Evolutionary conservation across 2,888 invertebrate genomes (phyloP).

Genomic region (Megastigmus dorsalis): DNA sequence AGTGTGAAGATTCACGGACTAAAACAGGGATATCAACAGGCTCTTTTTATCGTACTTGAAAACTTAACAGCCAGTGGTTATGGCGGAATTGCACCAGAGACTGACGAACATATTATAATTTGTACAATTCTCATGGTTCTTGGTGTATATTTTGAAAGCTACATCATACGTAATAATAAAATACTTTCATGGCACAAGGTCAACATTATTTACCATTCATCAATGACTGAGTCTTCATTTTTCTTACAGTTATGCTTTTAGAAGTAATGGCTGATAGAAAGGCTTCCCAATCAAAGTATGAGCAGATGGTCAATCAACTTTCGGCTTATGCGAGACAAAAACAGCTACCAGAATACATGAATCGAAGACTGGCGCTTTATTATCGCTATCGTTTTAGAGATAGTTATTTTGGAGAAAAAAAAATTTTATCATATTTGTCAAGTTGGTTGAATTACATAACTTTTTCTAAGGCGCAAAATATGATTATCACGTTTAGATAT

Average conservation of each 20-base stretch:
- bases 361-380: slow-evolving; percentile 69
- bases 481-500: no score
- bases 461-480: no score
- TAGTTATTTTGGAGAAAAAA: slow-evolving; percentile 73
- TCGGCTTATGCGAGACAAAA: slow-evolving; percentile 72
- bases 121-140: slow-evolving; percentile 65
- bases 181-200: no score
- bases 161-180: slow-evolving; percentile 65
- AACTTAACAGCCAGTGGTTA: slow-evolving; percentile 67
- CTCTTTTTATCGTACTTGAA: slow-evolving; percentile 67
- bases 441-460: slow-evolving; percentile 57
- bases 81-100: slow-evolving; percentile 61
- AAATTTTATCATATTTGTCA: slow-evolving; percentile 67
- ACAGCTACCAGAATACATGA: slow-evolving; percentile 71
- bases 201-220: no score
- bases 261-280: slow-evolving; percentile 63
- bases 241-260: slow-evolving; percentile 67
- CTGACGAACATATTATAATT: slow-evolving; percentile 60
- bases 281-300: slow-evolving; percentile 71
- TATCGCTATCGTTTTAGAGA: slow-evolving; percentile 73
- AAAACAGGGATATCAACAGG: slow-evolving; percentile 60
- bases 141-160: slow-evolving; percentile 66
- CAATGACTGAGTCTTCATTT: no score
- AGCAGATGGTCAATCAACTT: slow-evolving; percentile 73
- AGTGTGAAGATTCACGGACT: slow-evolving; percentile 48